A percentile compares a stretch with the other conserved stretches of the same genome.
These are phyloP conservation scores for Emydura subglobosa DNA, from an alignment of 2,113 vertebrate species.

Conservation along the genomic window DNA sequence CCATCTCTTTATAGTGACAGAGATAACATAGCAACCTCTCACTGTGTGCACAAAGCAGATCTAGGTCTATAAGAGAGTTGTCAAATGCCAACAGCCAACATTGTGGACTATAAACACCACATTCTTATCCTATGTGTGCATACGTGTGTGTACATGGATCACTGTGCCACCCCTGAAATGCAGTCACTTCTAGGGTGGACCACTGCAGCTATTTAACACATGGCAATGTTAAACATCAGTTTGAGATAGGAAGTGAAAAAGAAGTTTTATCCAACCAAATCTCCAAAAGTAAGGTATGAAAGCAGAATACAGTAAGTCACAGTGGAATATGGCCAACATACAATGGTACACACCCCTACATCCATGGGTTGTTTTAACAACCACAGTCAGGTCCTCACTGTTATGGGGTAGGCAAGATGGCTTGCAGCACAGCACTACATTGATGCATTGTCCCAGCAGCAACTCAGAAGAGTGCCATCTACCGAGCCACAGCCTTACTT, in stretches of 20 bases:
- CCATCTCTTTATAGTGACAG: neutral
- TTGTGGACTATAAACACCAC: slow-evolving; percentile 20
- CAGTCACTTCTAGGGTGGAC: neutral
- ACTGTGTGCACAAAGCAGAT: neutral
- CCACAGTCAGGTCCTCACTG: neutral
- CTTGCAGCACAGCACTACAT: neutral
- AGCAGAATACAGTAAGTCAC: neutral
- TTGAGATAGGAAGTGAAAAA: neutral
- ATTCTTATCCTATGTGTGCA: neutral
- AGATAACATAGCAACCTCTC: neutral
- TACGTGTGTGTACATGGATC: neutral
- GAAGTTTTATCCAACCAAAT: neutral
- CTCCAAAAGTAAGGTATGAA: neutral
- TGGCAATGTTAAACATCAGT: neutral
- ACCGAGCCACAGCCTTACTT: neutral
- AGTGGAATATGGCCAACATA: neutral
- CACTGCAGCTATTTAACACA: neutral
- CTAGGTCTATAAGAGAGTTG: neutral
- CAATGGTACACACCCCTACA: neutral
- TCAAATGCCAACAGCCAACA: slow-evolving; percentile 20
- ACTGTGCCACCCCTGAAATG: neutral
- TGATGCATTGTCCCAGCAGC: neutral
- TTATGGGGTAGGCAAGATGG: neutral
- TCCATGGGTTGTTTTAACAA: neutral
- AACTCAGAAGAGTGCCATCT: neutral